These are phyloP conservation scores for Nyleta sp. DNA, from an alignment of 2,888 invertebrate species.

Conservation along the genomic window DNA sequence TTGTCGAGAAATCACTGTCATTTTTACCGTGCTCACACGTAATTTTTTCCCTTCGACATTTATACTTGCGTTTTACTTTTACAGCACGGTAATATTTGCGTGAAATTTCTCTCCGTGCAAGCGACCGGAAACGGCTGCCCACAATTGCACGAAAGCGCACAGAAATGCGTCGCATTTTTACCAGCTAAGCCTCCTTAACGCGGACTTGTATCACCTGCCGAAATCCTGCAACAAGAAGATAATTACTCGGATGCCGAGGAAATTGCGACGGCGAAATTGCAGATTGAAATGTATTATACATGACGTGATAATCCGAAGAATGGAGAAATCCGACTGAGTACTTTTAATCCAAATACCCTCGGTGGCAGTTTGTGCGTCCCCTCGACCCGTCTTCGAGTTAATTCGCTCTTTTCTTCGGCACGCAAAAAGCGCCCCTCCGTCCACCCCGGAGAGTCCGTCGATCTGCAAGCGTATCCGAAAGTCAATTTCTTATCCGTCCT, in stretches of 20 bases:
- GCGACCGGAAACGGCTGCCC: no score
- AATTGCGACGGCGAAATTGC: conserved; percentile 25
- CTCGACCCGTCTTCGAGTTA: conserved; percentile 39
- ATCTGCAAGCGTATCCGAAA: conserved; percentile 51
- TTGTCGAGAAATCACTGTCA: no score
- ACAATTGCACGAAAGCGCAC: no score
- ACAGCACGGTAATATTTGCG: no score
- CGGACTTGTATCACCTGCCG: conserved; percentile 22
- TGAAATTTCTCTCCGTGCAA: no score
- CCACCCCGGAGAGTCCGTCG: not conserved
- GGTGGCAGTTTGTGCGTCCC: conserved; percentile 41
- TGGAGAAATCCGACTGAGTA: conserved; percentile 36
- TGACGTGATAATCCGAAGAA: conserved; percentile 30
- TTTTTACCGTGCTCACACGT: no score
- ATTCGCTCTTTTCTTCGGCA: conserved; percentile 59
- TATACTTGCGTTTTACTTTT: no score
- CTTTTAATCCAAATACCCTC: conserved; percentile 50
- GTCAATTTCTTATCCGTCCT: conserved; percentile 60
- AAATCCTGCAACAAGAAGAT: conserved; percentile 33
- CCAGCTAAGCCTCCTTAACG: conserved; percentile 13
- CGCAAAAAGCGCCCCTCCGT: conserved; percentile 38
- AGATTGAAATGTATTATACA: conserved; percentile 49
- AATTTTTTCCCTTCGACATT: no score
- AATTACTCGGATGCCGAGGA: conserved; percentile 20
- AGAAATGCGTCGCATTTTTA: conserved; percentile 32